Base-by-base conservation (phyloP, 2,113 vertebrate genomes). In the Triplophysa dalaica region DNA sequence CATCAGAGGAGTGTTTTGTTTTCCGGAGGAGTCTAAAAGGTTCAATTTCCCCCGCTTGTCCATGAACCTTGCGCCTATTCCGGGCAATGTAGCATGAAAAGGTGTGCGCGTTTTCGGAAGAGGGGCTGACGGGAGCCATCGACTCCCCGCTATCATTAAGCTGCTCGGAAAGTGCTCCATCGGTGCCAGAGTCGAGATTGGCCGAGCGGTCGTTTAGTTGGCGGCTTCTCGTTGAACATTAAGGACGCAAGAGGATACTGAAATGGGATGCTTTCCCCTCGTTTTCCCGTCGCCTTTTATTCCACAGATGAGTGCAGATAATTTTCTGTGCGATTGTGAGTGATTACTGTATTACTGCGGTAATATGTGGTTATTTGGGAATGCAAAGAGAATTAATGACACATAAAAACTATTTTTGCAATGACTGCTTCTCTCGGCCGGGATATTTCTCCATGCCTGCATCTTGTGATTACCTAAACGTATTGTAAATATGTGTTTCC, bases 341-440 rank as follows among this genome's bases (percentile, higher is more conserved):
- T 95, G 95, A 97, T 97, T 96, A 96, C 95, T 95, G 94, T 93
- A 95, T 95, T 96, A 96, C 95, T 92, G 89, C 85, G 82, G 90
- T 89, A 94, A 94, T 93, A 95, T 92, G 93, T 94, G 93, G 94
- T 93, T 92, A 95, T 91, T 92, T 90, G 93, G 91, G 93, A 94
- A 94, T 22, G 89, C 93, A 93, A 91, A 93, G 91, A 92, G 94
- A 97, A 96, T 96, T 97, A 97, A 97, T 97, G 95, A 97, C 86
- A 95, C 95, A 96, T 96, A 96, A 94, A 93, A 93, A 93, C 92
- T 92, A 92, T 91, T 94, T 93, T 90, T 90, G 91, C 89, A 89
- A 89, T 87, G 92, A 89, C 84, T 90, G 94, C 93, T 88, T 95
- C 93, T 91, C 90, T 94, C 93, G 93, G 91, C 91, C 86, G 91